A percentile compares a stretch with the other conserved stretches of the same genome.
These are phyloP conservation scores for Ameiurus melas DNA, from an alignment of 2,113 vertebrate species.

Conservation along the genomic window DNA sequence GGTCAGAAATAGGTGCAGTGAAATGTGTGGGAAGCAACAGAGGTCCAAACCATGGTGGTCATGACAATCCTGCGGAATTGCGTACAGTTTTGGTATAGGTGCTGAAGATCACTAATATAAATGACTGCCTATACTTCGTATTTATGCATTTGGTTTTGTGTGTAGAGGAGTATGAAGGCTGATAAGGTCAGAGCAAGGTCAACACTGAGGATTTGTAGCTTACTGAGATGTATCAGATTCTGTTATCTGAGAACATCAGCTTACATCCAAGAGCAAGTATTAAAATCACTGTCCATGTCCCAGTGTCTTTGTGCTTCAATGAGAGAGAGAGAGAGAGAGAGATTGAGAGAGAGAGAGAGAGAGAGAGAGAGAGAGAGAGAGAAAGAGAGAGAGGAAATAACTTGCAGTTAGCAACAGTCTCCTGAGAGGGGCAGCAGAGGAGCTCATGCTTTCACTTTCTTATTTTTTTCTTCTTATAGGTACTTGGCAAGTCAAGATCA, in stretches of 20 bases:
- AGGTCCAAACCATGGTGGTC: neutral
- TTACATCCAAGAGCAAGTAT: neutral
- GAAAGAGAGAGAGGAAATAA: no score
- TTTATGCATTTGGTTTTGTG: neutral
- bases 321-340: neutral
- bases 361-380: neutral
- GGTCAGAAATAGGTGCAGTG: neutral
- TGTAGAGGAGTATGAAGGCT: neutral
- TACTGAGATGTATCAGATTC: neutral
- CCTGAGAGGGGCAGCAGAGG: constrained; percentile 47
- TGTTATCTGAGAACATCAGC: neutral
- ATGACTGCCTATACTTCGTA: neutral
- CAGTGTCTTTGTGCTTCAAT: neutral
- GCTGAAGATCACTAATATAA: neutral
- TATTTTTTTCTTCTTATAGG: neutral
- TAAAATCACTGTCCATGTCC: neutral
- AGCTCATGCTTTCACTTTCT: constrained; percentile 15
- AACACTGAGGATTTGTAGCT: neutral
- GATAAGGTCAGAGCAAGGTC: constrained; percentile 8
- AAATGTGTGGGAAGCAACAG: neutral
- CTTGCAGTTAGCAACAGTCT: constrained; percentile 15
- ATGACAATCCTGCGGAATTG: neutral
- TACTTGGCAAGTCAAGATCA: neutral
- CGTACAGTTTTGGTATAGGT: neutral
- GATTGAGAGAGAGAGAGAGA: neutral